phyloP scores from a whole-genome alignment of 2,113 vertebrate species.

The Periophthalmodon schlosseri region DNA sequence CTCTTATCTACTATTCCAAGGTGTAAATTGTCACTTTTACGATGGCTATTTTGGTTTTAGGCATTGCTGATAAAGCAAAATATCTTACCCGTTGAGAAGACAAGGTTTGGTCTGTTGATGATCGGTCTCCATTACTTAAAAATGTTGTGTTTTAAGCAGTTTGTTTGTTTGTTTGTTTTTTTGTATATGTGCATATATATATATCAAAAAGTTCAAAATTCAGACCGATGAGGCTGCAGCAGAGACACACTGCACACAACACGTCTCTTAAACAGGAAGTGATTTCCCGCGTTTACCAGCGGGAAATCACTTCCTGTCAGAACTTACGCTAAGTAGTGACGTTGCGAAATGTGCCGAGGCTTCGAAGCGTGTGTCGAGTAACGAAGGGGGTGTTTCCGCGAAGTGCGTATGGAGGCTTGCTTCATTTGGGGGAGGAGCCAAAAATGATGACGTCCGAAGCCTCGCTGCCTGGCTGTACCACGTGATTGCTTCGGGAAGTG shows the following conservation, averaged over 20 bases:
- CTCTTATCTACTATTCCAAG: not conserved
- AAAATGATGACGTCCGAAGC: too few species aligned
- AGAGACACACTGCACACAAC: not conserved
- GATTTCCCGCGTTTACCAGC: constrained; percentile 10
- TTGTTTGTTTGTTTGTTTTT: too few species aligned
- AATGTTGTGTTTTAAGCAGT: not conserved
- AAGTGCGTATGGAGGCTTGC: too few species aligned
- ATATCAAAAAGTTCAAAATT: not conserved
- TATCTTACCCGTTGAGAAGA: constrained; percentile 1
- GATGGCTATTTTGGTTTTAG: not conserved
- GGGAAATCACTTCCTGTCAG: too few species aligned
- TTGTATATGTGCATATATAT: not conserved
- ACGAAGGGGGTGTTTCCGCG: too few species aligned
- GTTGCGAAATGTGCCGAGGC: too few species aligned
- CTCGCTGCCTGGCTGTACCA: too few species aligned
- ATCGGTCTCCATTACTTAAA: constrained; percentile 11
- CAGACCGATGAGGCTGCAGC: not conserved
- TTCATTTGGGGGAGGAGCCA: too few species aligned
- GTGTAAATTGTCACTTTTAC: not conserved
- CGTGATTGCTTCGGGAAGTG: too few species aligned
- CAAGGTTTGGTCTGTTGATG: not conserved
- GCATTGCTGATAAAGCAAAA: not conserved
- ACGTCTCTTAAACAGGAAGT: constrained; percentile 6
- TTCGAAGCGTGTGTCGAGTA: too few species aligned
- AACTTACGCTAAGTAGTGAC: too few species aligned